Base-by-base conservation (phyloP, 2,888 invertebrate species). In the Volucella inanis region DNA sequence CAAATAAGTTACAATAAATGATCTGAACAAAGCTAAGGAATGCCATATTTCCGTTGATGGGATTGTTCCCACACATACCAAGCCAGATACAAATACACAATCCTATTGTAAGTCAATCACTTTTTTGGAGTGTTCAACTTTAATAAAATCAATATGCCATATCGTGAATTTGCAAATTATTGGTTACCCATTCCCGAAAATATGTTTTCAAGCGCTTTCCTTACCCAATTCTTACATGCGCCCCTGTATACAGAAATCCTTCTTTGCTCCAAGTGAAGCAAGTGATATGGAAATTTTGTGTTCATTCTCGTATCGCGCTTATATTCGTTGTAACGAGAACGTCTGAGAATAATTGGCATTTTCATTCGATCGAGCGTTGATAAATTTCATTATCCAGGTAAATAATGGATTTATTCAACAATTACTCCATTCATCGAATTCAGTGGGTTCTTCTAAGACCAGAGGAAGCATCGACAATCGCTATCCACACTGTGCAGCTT, bases 351-450 rank as follows among this genome's bases (percentile, higher is more conserved):
- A 67, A 76, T 67, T 76, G 59, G 59, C 59, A 45, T 52, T 67
- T 76, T 59, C 59, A 52, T 67, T 76, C 45, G 49, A n/a, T 22
- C 3, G 43, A 49, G 75, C 57, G 75, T 76, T 59, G 67, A 52
- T 50, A 67, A 67, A 75, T 52, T 61, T 61, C 50, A 52, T 52
- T 76, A 67, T 45, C 57, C 76, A 76, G 67, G 59, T 49, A 67
- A 67, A 67, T 67, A 76, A 76, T 76, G 45, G 38, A 76, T 76
- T 67, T 61, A 52, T 67, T 76, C 59, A 76, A 59, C 76, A 76
- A 67, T 76, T 76, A 76, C 59, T 50, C 45, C 31, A 52, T 61
- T 59, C 65, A 57, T 10, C 39, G 14, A 18, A 41, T 49, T 65
- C 75, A 65, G 6, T 49, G 45, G 55, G n/a, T 11, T 12, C 12